Percentiles rank a stretch among this genome's conserved stretches.
phyloP scores from a whole-genome alignment of 1,140 invertebrate genomes.

The Anthonomus grandis region DNA sequence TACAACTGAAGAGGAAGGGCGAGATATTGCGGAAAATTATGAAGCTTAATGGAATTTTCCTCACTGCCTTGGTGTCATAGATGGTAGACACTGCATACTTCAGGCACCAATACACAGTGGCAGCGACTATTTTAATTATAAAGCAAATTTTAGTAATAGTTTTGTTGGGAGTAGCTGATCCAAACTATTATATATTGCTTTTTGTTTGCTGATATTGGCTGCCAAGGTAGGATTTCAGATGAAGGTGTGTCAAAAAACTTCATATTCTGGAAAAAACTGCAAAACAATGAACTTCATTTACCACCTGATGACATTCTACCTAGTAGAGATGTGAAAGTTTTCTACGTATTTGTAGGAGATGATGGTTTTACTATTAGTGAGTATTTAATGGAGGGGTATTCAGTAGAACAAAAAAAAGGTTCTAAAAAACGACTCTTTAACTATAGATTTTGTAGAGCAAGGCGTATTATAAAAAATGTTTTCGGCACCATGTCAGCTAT shows the following conservation, averaged over 20 bases:
- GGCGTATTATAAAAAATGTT: constrained; percentile 11
- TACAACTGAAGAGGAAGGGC: constrained; percentile 15
- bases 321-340: constrained; percentile 15
- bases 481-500: no score
- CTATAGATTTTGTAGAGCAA: constrained; percentile 7
- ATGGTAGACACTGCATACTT: no score
- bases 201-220: constrained; percentile 3
- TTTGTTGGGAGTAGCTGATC: no score
- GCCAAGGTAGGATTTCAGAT: constrained; percentile 1
- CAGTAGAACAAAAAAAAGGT: constrained; percentile 16
- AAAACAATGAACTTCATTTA: constrained; percentile 18
- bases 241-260: no score
- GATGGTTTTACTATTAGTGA: constrained; percentile 16
- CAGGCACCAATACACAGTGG: constrained; percentile 13
- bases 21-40: no score
- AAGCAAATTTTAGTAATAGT: no score
- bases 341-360: constrained; percentile 18
- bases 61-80: no score
- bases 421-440: constrained; percentile 12
- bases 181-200: no score
- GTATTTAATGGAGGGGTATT: constrained; percentile 16
- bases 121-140: no score
- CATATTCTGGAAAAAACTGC: constrained; percentile 11
- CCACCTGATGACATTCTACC: constrained; percentile 16
- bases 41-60: no score